Base-by-base conservation (phyloP, 2,888 invertebrate genomes). In the Agrochola circellaris region DNA sequence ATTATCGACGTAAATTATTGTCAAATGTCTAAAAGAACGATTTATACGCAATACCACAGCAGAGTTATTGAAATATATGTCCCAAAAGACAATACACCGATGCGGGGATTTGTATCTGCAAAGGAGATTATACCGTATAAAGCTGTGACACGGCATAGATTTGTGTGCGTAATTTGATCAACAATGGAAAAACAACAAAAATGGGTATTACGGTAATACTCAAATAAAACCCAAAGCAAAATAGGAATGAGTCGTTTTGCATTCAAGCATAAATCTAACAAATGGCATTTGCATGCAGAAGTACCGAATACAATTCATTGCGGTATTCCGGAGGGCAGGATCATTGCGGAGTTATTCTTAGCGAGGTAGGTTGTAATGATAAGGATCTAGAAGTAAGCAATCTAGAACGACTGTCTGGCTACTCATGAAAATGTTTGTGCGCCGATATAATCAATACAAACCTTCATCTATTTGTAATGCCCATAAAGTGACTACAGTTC, bases 41-140 rank as follows among this genome's bases (percentile, higher is more conserved):
- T 95, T 95, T 95, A 95, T 95, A 93, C 92, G 92, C 93, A 92
- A 92, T 94, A 93, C 93, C 91, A 92, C 90, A 93, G 91, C 90
- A 88, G 92, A 94, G 94, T 95, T 95, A 95, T 95, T 95, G 95
- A 96, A 96, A 96, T 95, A 95, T 95, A 95, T 93, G 95, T 94
- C 94, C 95, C 95, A 85, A 93, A 95, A 94, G 95, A 95, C 95
- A 93, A 94, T 90, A 89, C 90, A 92, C 86, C 91, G 89, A 90
- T 91, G 88, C 89, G 89, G 84, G 87, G 81, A 86, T 84, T 79
- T 85, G 82, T 84, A 73, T 75, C 77, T 81, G 84, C 89, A 89
- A 87, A 81, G 88, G 68, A 93, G 84, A 92, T 90, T 92, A 89
- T 88, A 90, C 92, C 89, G 86, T 93, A 91, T 85, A 77, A 80